A percentile compares a stretch with the other conserved stretches of the same genome.
Conservation (phyloP, 2,113 vertebrate genomes). For the Alligator mississippiensis region DNA sequence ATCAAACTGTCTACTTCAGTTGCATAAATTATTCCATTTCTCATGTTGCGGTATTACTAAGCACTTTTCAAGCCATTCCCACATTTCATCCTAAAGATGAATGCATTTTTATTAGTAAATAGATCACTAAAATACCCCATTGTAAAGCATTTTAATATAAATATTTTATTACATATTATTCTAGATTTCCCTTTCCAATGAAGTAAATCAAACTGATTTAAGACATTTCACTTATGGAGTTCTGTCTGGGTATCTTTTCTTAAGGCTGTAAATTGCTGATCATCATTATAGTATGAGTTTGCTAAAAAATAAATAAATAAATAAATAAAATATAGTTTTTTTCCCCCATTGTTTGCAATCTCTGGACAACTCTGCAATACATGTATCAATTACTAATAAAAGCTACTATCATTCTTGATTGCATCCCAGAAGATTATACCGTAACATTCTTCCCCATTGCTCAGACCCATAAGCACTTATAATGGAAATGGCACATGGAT, state of each 20-base stretch:
- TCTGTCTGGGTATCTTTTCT: not conserved
- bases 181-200: not conserved
- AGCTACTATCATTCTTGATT: not conserved
- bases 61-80: not conserved
- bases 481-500: not conserved
- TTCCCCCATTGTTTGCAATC: not conserved
- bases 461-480: not conserved
- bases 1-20: not conserved
- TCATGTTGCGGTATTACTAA: not conserved
- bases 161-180: not conserved
- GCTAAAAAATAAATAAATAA: too few species aligned
- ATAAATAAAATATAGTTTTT: too few species aligned
- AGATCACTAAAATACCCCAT: not conserved
- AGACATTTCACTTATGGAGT: not conserved
- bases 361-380: not conserved
- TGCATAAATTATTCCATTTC: not conserved
- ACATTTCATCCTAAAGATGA: not conserved
- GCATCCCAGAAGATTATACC: not conserved
- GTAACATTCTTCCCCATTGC: not conserved
- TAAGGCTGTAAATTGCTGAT: not conserved
- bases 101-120: not conserved
- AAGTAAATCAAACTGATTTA: constrained; percentile 25
- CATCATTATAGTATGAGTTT: not conserved
- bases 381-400: not conserved
- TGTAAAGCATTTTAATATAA: constrained; percentile 3